These are phyloP conservation scores for Sebastes fasciatus DNA, from an alignment of 2,113 vertebrate species.

Conservation along the genomic window DNA sequence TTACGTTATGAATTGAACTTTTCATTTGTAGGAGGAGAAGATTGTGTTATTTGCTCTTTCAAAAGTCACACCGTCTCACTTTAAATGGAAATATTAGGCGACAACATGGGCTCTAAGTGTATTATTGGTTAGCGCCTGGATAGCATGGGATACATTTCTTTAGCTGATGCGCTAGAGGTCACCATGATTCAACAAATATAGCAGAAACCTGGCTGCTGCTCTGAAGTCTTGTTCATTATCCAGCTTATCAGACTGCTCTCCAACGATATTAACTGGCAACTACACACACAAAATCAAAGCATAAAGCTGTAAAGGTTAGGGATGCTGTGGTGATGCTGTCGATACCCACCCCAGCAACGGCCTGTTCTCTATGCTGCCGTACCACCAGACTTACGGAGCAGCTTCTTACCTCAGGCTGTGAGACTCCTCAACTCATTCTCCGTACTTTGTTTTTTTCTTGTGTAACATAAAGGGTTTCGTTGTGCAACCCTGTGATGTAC, in stretches of 20 bases:
- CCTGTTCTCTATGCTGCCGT: no score
- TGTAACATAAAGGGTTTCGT: no score
- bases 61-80: background rate
- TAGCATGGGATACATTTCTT: background rate
- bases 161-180: background rate
- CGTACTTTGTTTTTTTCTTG: no score
- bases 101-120: background rate
- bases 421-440: no score
- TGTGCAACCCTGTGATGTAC: no score
- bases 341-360: no score
- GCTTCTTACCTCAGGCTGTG: no score
- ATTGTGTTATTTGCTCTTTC: background rate
- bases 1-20: background rate
- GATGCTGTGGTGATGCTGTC: background rate
- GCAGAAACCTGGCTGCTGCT: background rate
- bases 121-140: background rate
- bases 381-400: no score
- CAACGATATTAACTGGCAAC: background rate
- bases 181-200: background rate
- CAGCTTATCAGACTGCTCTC: background rate
- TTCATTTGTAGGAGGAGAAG: background rate
- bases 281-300: background rate
- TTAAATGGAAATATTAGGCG: background rate
- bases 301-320: background rate
- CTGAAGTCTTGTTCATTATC: background rate